Percentiles rank a stretch among this genome's conserved stretches.
Evolutionary conservation across 2,888 invertebrate species (phyloP).

Genomic region (Drosophila antonietae): DNA sequence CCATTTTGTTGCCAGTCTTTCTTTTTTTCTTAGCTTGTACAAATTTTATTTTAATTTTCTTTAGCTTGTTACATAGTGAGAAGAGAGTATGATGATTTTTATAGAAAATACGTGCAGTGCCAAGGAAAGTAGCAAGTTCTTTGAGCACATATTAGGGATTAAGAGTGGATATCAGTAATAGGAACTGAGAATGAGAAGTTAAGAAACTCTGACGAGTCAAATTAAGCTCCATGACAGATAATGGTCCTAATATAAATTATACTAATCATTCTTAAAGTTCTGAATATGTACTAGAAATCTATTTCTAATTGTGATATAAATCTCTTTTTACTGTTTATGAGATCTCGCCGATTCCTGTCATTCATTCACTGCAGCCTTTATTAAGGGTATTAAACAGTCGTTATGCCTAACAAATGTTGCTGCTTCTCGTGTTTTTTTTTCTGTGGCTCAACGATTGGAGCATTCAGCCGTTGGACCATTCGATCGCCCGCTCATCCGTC

Average conservation of each 20-base stretch:
- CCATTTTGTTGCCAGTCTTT: conserved; percentile 47
- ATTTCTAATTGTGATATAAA: background rate
- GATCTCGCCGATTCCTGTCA: background rate
- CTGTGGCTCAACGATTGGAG: conserved; percentile 22
- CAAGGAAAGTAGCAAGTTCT: background rate
- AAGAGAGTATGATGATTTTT: background rate
- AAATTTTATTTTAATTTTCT: conserved; percentile 66
- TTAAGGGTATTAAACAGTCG: conserved; percentile 6
- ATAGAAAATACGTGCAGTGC: background rate
- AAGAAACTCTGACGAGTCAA: too few species aligned
- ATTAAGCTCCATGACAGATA: background rate
- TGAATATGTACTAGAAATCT: background rate
- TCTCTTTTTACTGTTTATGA: background rate
- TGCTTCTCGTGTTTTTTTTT: background rate
- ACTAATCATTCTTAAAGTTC: background rate
- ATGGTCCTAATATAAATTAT: background rate
- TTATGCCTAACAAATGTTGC: background rate
- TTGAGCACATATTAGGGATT: background rate
- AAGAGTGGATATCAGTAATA: background rate
- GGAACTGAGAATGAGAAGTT: background rate
- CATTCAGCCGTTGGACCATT: conserved; percentile 37
- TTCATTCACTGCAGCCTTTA: background rate
- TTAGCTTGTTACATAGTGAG: conserved; percentile 6
- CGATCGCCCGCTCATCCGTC: conserved; percentile 16
- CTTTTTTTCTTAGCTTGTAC: conserved; percentile 26